phyloP scores from a whole-genome alignment of 2,797 vertebrate species.

The Etheostoma nigrum region DNA sequence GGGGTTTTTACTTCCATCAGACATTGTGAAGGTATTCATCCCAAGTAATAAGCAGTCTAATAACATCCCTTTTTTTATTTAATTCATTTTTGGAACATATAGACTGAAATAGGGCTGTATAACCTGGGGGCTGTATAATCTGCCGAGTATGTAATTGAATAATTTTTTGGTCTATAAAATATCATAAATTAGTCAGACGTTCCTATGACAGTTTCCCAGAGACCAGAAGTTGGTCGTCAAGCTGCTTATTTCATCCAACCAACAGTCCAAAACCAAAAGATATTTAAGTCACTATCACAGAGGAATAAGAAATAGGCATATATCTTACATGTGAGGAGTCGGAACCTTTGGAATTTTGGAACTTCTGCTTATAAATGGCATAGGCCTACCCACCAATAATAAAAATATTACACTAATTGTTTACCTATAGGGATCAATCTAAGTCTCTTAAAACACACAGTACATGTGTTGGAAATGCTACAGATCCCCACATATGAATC shows the following conservation, averaged over 20 bases:
- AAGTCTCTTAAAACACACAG: background rate
- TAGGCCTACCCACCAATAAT: background rate
- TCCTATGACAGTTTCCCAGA: background rate
- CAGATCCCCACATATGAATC: background rate
- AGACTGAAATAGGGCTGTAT: background rate
- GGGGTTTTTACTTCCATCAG: background rate
- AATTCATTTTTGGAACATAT: background rate
- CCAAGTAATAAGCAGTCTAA: background rate
- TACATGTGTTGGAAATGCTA: background rate
- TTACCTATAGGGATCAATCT: background rate
- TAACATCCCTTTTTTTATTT: background rate
- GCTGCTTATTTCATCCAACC: background rate
- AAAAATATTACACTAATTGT: background rate
- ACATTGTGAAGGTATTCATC: background rate
- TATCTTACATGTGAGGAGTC: background rate
- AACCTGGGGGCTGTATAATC: background rate
- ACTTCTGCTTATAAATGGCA: background rate
- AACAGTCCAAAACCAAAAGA: background rate
- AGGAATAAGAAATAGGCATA: background rate
- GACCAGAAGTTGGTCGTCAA: too few relatives aligned
- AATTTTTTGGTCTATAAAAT: background rate
- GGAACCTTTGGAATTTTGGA: background rate
- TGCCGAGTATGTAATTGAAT: background rate
- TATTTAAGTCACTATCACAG: background rate
- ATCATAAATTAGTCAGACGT: background rate